Evolutionary conservation across 2,888 invertebrate genomes (phyloP).

Genomic region (Phymatocera aterrima): DNA sequence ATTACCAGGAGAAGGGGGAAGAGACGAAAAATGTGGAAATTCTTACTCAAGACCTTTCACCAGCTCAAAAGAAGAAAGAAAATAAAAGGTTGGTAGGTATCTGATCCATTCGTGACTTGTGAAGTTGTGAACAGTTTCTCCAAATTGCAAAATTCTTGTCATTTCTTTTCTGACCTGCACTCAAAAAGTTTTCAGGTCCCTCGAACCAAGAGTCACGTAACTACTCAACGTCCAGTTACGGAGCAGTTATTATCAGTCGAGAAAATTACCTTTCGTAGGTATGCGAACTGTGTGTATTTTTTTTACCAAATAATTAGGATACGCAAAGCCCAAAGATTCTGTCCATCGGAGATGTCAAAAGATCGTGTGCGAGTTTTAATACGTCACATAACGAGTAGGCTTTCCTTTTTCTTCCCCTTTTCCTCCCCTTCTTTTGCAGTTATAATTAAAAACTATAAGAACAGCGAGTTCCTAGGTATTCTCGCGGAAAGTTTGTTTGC

Average conservation of each 20-base stretch:
- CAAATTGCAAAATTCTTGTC: neutral
- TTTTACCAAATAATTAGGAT: no score
- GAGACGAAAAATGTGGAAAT: constrained; percentile 20
- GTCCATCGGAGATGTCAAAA: no score
- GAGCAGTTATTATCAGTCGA: constrained; percentile 17
- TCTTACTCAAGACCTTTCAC: constrained; percentile 2
- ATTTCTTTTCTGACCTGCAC: neutral
- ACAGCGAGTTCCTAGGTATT: constrained; percentile 3
- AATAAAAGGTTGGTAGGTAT: neutral
- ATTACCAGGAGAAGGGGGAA: constrained; percentile 48
- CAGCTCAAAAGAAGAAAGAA: neutral
- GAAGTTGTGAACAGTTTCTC: neutral
- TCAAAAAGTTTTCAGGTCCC: neutral
- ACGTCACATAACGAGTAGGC: neutral
- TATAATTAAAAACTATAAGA: constrained; percentile 1
- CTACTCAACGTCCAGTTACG: constrained; percentile 3
- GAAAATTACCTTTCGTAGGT: constrained; percentile 17
- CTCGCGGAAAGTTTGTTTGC: neutral
- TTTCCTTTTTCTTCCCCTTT: no score
- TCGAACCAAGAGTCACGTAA: neutral
- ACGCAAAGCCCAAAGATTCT: no score
- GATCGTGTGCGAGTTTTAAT: neutral
- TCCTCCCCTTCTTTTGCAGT: neutral
- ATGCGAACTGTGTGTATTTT: neutral
- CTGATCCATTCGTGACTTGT: neutral